Conservation (phyloP, 2,888 invertebrate genomes). For the Campopleginae sp. region DNA sequence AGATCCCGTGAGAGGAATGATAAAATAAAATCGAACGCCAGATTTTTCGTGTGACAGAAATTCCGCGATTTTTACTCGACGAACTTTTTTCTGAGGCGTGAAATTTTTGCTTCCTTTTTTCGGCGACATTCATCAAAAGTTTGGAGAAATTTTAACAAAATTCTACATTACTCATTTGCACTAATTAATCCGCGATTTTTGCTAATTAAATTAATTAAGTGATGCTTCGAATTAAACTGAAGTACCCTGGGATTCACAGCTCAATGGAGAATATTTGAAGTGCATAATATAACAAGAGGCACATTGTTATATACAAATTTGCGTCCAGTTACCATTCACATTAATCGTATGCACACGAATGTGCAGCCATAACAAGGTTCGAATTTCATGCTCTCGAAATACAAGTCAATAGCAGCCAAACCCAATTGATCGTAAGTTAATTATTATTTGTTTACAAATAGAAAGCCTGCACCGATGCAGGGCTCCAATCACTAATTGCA, state of each 20-base stretch:
- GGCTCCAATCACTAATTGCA: background rate
- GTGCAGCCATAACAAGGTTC: slow-evolving; percentile 9
- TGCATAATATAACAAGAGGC: background rate
- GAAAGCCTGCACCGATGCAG: background rate
- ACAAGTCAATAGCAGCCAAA: background rate
- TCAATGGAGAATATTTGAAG: background rate
- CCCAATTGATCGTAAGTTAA: background rate
- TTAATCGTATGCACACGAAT: background rate
- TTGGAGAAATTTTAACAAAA: background rate
- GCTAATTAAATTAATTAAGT: no score
- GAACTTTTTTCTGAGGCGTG: background rate
- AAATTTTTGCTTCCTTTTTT: background rate
- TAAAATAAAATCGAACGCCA: background rate
- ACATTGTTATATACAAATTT: background rate
- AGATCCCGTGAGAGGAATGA: background rate
- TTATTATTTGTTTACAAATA: background rate
- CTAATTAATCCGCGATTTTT: no score
- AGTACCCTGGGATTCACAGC: background rate
- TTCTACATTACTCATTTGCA: no score
- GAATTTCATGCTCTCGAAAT: background rate
- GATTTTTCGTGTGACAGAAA: background rate
- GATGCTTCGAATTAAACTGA: no score
- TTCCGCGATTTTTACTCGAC: background rate
- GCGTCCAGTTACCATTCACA: background rate
- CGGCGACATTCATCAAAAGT: background rate